Base-by-base conservation (phyloP, 2,113 vertebrate genomes). In the Scartelaos histophorus region DNA sequence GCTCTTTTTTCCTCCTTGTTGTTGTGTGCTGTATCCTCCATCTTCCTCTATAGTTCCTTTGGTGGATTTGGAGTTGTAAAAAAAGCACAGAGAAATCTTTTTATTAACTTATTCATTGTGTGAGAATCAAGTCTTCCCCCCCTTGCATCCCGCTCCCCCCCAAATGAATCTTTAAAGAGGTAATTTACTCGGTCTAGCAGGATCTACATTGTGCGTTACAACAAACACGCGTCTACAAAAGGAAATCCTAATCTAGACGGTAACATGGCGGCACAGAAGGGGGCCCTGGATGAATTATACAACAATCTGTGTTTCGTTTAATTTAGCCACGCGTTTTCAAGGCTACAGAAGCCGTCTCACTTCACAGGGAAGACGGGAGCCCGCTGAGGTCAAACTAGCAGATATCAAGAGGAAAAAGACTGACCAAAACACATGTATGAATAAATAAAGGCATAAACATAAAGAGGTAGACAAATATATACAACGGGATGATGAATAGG, bases 41-140 rank as follows among this genome's bases (percentile, higher is more conserved):
- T 84, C 89, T 87, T 25, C 13, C 79, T 74, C 87, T 85, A 82
- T 83, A 73, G 76, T 87, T 88, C 76, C 75, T 79, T 78, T 74
- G 90, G 82, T 90, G 85, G 90, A 90, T 78, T 90, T 87, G 84
- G 81, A 87, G 83, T 88, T 70, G 79, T 69, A 73, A 47, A 81
- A 85, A 89, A 80, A 70, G 83, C 83, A 68, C 88, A 79, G 67
- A 81, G 75, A 83, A 85, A 76, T 86, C 76, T 91, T 94, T 93
- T 93, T 92, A 94, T 93, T 93, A 92, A 93, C 91, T 92, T 92
- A 93, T 94, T 94, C 90, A 93, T 93, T 91, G 91, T 93, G 90
- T 93, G 91, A 85, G 93, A 93, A 93, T 93, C 90, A 93, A 92
- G 84, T 90, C 88, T 25, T 60, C 75, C 66, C 83, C 58, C 24